Base-by-base conservation (phyloP, 2,888 invertebrate genomes). In the Candidula unifasciata region DNA sequence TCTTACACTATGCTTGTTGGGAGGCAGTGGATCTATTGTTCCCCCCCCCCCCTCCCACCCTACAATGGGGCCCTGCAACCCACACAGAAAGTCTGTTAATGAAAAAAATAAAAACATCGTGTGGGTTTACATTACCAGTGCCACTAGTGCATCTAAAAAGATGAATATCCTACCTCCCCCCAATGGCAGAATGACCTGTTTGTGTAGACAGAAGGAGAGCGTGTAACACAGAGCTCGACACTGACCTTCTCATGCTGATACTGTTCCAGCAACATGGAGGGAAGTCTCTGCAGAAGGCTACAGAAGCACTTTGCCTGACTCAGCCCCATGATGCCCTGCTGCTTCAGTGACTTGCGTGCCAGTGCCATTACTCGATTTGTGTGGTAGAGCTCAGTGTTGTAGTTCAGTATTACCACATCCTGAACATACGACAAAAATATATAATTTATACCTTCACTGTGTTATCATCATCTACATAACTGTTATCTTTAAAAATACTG, bases 291-390 rank as follows among this genome's bases (percentile, higher is more conserved):
- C 6, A 93, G 87, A 52, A 93, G 88, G 18, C 88, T 90, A 44
- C 89, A 94, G 86, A 96, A 94, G 87, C 95, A 95, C 0, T 95
- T 95, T 1, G 95, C 95, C 33, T 94, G 93, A 88, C 95, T 94
- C 33, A 95, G 92, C 10, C 95, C 95, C 73, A 93, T 92, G 66
- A 95, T 93, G 6, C 95, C 95, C 87, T 94, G 94, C 86, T 93
- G 93, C 87, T 95, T 92, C 57, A 96, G 92, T 21, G 94, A 92
- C 79, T 94, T 94, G 35, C 95, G 93, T 16, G 95, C 94, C 0
- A 94, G 93, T 6, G 95, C 95, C 73, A 95, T 91, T 0, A 95
- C 93, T 66, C 94, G 92, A 83, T 94, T 93, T 79, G 94, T 94
- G 21, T 90, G 87, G 86, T 94, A 94, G 86, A 94, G 93, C 37